Evolutionary conservation across 2,113 vertebrate genomes (phyloP).

Genomic region (Ardeotis arabs): DNA sequence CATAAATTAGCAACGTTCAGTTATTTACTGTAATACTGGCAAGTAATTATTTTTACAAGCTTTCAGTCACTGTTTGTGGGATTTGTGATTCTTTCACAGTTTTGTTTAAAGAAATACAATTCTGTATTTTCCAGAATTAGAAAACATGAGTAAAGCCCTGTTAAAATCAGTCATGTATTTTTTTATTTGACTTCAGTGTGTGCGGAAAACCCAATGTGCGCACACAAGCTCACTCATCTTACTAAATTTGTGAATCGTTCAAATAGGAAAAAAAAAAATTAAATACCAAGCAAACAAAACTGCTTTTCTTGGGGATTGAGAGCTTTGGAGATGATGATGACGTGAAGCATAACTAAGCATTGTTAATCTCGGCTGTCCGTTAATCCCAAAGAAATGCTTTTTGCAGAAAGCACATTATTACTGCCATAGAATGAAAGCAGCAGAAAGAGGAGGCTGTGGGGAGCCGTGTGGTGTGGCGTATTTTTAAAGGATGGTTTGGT

Average conservation of each 20-base stretch:
- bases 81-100: not conserved
- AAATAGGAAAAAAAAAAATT: not conserved
- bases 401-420: not conserved
- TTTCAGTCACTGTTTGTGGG: not conserved
- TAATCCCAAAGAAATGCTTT: constrained; percentile 23
- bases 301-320: not conserved
- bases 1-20: not conserved
- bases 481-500: not conserved
- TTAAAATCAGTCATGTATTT: not conserved
- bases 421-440: not conserved
- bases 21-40: not conserved
- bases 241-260: not conserved
- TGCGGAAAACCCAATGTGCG: not conserved
- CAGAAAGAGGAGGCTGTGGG: not conserved
- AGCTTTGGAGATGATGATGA: constrained; percentile 10
- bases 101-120: not conserved
- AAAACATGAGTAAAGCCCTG: not conserved
- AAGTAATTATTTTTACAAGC: not conserved
- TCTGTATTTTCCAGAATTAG: not conserved
- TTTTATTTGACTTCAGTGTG: not conserved
- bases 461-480: not conserved
- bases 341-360: not conserved
- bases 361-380: not conserved
- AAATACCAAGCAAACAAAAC: not conserved
- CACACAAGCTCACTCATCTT: not conserved